phyloP scores from a whole-genome alignment of 2,888 invertebrate species.

The Helleia helle region DNA sequence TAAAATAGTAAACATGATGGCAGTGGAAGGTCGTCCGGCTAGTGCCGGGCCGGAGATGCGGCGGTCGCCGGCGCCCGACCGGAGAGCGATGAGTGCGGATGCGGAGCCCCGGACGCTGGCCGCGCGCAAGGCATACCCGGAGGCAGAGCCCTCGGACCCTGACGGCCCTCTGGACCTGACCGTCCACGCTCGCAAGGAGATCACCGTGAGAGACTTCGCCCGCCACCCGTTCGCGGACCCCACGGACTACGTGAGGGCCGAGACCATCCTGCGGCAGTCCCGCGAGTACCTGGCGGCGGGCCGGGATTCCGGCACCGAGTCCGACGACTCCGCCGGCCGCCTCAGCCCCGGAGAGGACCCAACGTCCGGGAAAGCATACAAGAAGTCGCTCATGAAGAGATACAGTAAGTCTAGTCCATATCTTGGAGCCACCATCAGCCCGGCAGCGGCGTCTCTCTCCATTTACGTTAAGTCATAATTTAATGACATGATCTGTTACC shows the following conservation, averaged over 20 bases:
- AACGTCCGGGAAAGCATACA: conserved; percentile 80
- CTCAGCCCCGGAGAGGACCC: conserved; percentile 75
- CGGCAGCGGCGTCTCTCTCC: conserved; percentile 3
- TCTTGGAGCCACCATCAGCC: not conserved
- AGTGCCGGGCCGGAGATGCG: conserved; percentile 49
- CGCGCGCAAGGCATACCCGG: conserved; percentile 67
- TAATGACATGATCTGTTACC: not conserved
- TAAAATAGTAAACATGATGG: conserved; percentile 63
- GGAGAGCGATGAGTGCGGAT: conserved; percentile 51
- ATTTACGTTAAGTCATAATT: not conserved
- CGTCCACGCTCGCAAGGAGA: conserved; percentile 64
- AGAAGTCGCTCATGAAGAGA: conserved; percentile 94
- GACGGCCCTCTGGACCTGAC: conserved; percentile 88
- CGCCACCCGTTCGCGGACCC: conserved; percentile 66
- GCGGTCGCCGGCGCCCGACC: conserved; percentile 41
- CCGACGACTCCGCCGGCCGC: conserved; percentile 85
- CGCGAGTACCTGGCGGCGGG: conserved; percentile 66
- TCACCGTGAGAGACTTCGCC: conserved; percentile 66
- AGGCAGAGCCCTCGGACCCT: conserved; percentile 57
- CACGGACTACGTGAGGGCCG: conserved; percentile 61
- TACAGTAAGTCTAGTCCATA: conserved; percentile 83
- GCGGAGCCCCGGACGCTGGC: conserved; percentile 62
- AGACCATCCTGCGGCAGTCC: conserved; percentile 65
- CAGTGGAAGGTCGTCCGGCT: conserved; percentile 63
- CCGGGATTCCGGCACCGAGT: conserved; percentile 84